Evolutionary conservation across 2,888 invertebrate species (phyloP), one percentile per base, ranked within the genome.

Genomic region (Koerneria pararmatus): DNA sequence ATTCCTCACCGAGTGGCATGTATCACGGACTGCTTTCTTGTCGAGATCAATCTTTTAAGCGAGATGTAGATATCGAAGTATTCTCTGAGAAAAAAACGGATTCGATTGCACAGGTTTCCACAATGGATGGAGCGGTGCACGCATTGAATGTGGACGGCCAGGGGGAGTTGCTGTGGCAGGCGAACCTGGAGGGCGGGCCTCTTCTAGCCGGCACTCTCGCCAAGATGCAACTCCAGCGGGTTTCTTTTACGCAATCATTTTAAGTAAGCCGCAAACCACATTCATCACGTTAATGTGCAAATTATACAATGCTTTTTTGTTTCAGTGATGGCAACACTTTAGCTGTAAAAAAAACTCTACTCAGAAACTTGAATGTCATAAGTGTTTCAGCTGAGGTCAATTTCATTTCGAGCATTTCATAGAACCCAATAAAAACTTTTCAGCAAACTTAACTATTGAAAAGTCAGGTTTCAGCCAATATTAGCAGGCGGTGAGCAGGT

Each of bases 91-190:
- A n/a, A n/a, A n/a, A n/a, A n/a, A n/a, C n/a, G n/a, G n/a, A n/a
- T n/a, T n/a, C n/a, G n/a, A n/a, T n/a, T n/a, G n/a, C n/a, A n/a
- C n/a, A 64, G 64, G 67, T 72, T 8, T 71, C 73, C 37, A 77
- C 76, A 3, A 70, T 78, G 69, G 77, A 78, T 53, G 78, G 78
- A 5, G 72, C 65, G 37, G 57, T 78, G 35, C 65, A 66, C 19
- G 76, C 76, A 3, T 53, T 77, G 24, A 74, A 78, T 57, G 68
- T 63, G 6, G 41, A 59, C 11, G 65, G 68, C 29, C 59, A 64
- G 3, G 74, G 74, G 8, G 60, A 66, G 4, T 27, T 68, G 22
- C 62, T 67, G 19, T 75, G 75, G 75, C 58, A 64, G 32, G 51
- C 67, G 32, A 54, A 73, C 29, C 57, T 68, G 2, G 71, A 71